phyloP scores from a whole-genome alignment of 1,140 invertebrate species.

The Drosophila sechellia region DNA sequence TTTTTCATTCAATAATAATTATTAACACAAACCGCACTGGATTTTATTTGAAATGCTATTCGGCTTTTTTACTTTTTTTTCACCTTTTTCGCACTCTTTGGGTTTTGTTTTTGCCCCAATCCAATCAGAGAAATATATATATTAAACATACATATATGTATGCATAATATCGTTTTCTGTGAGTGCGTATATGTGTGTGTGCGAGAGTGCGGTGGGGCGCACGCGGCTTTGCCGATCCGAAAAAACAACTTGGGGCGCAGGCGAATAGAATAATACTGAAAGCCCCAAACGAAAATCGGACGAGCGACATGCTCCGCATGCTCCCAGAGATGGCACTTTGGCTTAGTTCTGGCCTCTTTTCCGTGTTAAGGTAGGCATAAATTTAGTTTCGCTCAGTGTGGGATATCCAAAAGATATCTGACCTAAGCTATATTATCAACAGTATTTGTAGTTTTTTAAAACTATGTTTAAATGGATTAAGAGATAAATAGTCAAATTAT shows the following conservation, averaged over 20 bases:
- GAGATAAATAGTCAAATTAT: too few species aligned
- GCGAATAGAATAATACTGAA: slow-evolving; percentile 80
- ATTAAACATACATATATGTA: slow-evolving; percentile 67
- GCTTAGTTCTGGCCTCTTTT: neutral
- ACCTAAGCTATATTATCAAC: too few species aligned
- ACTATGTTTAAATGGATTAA: too few species aligned
- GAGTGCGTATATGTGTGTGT: slow-evolving; percentile 32
- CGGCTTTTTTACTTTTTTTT: slow-evolving; percentile 45
- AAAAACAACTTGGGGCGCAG: slow-evolving; percentile 71
- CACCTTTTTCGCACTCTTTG: slow-evolving; percentile 54
- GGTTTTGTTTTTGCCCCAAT: slow-evolving; percentile 66
- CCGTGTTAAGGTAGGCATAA: too few species aligned
- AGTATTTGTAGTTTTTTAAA: too few species aligned
- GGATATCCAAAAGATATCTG: too few species aligned
- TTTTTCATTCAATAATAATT: slow-evolving; percentile 47
- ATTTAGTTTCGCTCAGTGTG: too few species aligned
- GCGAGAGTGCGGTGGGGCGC: slow-evolving; percentile 39
- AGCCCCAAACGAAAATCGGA: slow-evolving; percentile 51
- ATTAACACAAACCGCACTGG: slow-evolving; percentile 47
- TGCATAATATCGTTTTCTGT: slow-evolving; percentile 55
- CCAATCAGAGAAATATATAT: slow-evolving; percentile 77
- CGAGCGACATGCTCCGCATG: slow-evolving; percentile 17
- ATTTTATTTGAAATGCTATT: slow-evolving; percentile 46
- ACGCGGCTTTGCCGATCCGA: slow-evolving; percentile 57
- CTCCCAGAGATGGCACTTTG: slow-evolving; percentile 9